Evolutionary conservation across 2,888 invertebrate genomes (phyloP).

Genomic region (Thymelicus sylvestris): DNA sequence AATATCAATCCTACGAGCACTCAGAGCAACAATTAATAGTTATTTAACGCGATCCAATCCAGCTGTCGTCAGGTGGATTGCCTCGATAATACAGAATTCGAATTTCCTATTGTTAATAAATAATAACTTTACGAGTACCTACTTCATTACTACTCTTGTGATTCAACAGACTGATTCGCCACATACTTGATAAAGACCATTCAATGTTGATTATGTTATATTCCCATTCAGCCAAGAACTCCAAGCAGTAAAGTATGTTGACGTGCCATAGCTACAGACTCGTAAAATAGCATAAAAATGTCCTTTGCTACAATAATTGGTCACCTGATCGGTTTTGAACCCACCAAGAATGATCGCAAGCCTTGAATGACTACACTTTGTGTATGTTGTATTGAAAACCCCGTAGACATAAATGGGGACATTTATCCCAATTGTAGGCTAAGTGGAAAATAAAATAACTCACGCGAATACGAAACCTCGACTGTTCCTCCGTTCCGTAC

Average conservation of each 20-base stretch:
- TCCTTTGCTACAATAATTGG: slow-evolving; percentile 58
- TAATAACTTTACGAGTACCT: slow-evolving; percentile 58
- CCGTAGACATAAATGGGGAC: not conserved
- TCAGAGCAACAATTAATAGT: slow-evolving; percentile 74
- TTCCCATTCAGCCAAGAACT: slow-evolving; percentile 62
- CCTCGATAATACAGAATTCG: slow-evolving; percentile 70
- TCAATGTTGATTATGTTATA: slow-evolving; percentile 67
- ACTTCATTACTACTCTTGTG: slow-evolving; percentile 53
- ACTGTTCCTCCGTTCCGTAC: slow-evolving; percentile 60
- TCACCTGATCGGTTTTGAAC: slow-evolving; percentile 51
- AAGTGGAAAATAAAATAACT: slow-evolving; percentile 50
- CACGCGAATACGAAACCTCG: slow-evolving; percentile 65
- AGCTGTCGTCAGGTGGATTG: slow-evolving; percentile 75
- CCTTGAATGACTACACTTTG: not conserved
- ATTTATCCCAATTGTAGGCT: not conserved
- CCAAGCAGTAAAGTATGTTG: slow-evolving; percentile 70
- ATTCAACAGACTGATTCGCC: slow-evolving; percentile 53
- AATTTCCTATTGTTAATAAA: slow-evolving; percentile 75
- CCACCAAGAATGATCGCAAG: slow-evolving; percentile 46
- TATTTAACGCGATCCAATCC: slow-evolving; percentile 77
- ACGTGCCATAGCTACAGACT: slow-evolving; percentile 53
- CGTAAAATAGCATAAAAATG: slow-evolving; percentile 59
- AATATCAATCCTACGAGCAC: slow-evolving; percentile 60
- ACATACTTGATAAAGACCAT: slow-evolving; percentile 18
- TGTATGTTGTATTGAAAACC: slow-evolving; percentile 10